Conservation (phyloP, 2,113 vertebrate species). For the Chitala chitala region DNA sequence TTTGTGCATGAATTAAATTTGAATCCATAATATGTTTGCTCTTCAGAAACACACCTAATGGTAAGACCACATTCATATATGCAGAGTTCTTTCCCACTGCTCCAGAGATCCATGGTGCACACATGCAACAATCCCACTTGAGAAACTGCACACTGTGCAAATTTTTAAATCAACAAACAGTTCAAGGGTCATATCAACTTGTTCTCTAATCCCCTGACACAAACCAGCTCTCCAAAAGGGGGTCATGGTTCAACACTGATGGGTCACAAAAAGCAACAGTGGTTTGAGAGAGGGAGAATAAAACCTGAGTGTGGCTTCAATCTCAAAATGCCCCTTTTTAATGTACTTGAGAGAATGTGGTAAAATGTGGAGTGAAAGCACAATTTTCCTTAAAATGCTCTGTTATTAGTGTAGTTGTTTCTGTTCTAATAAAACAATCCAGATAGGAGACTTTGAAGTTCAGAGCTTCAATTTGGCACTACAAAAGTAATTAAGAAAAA, state of each 20-base stretch:
- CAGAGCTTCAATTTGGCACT: no score
- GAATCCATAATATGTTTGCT: no score
- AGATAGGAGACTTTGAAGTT: background rate
- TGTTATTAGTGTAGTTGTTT: background rate
- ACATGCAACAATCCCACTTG: slow-evolving; percentile 40
- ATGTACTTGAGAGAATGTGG: no score
- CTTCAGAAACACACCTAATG: no score
- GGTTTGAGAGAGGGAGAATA: slow-evolving; percentile 29
- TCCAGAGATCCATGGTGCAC: slow-evolving; percentile 28
- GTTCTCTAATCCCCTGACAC: slow-evolving; percentile 46
- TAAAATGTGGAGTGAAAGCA: no score
- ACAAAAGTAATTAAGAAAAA: slow-evolving; percentile 17
- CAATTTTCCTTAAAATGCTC: background rate
- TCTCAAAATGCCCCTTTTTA: slow-evolving; percentile 39
- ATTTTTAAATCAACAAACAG: slow-evolving; percentile 54
- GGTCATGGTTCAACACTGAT: slow-evolving; percentile 57
- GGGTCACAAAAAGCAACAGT: slow-evolving; percentile 46
- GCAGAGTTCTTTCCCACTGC: background rate
- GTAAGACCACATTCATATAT: no score
- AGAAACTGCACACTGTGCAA: slow-evolving; percentile 50
- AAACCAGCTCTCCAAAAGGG: slow-evolving; percentile 44
- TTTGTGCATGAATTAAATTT: no score
- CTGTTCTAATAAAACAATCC: background rate
- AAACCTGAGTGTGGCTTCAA: slow-evolving; percentile 39
- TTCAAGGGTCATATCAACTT: slow-evolving; percentile 49